phyloP scores from a whole-genome alignment of 2,797 vertebrate genomes.

The Hypotaenidia philippensis region DNA sequence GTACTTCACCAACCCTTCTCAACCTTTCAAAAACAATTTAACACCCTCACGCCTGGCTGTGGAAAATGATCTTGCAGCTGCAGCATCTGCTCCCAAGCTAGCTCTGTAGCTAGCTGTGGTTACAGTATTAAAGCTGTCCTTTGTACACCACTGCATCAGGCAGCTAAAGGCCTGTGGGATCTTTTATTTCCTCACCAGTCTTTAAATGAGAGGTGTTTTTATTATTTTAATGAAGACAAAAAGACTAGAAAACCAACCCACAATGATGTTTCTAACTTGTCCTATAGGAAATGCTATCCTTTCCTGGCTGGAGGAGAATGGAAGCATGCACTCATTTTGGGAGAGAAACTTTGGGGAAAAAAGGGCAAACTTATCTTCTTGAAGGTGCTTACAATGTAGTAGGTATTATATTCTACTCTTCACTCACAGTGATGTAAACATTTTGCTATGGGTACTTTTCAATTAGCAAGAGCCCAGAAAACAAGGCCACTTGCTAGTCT shows the following conservation, averaged over 20 bases:
- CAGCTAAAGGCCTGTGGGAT: not conserved
- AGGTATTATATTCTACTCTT: not conserved
- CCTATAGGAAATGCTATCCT: not conserved
- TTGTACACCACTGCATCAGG: not conserved
- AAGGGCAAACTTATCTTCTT: not conserved
- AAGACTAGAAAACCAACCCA: too few relatives aligned
- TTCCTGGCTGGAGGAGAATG: fast-evolving
- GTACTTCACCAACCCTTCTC: not conserved
- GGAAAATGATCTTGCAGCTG: slow-evolving; percentile 24
- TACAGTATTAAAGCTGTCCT: not conserved
- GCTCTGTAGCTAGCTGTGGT: not conserved
- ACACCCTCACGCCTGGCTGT: slow-evolving; percentile 1
- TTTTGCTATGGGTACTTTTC: not conserved
- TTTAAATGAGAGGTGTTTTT: not conserved
- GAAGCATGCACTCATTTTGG: fast-evolving
- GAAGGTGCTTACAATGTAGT: not conserved
- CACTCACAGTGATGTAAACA: not conserved
- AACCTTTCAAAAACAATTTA: slow-evolving; percentile 12
- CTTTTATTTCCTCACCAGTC: not conserved
- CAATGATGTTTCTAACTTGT: not conserved
- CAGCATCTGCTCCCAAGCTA: slow-evolving; percentile 1
- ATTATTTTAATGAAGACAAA: not conserved
- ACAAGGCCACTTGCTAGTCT: not conserved
- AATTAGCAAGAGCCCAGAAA: not conserved
- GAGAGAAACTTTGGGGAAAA: not conserved